phyloP scores from a whole-genome alignment of 2,113 vertebrate species.

The Condylura cristata region DNA sequence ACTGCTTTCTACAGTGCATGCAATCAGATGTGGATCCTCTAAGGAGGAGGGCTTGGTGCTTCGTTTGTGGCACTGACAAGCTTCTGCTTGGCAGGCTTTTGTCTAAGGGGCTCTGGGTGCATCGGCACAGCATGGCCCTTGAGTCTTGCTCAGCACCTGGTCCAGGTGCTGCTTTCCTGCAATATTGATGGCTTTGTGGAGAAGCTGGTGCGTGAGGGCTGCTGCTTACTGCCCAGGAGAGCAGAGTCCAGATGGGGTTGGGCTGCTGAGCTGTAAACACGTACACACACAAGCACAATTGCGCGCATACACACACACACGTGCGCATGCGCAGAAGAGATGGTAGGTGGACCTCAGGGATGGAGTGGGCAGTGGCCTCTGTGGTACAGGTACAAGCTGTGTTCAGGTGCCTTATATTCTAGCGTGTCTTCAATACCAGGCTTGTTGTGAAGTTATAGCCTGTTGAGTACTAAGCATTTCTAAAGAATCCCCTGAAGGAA shows the following conservation, averaged over 20 bases:
- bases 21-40: not conserved
- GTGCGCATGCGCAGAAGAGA: too few species aligned
- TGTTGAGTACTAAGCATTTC: conserved; percentile 72
- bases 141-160: not conserved
- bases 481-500: conserved; percentile 72
- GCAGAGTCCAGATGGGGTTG: not conserved
- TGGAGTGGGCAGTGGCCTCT: too few species aligned
- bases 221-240: not conserved
- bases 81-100: not conserved
- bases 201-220: not conserved
- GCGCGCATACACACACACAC: too few species aligned
- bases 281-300: too few species aligned
- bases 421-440: conserved; percentile 31
- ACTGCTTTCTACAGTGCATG: not conserved
- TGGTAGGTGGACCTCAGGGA: accelerated
- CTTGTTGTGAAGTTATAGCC: conserved; percentile 59
- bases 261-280: not conserved
- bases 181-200: not conserved
- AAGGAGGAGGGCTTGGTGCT: too few species aligned
- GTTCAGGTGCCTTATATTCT: not conserved
- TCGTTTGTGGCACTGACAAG: not conserved
- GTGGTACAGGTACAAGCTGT: not conserved
- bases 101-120: not conserved
- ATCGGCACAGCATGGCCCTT: not conserved
- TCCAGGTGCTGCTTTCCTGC: not conserved